These are phyloP conservation scores for Pseudonaja textilis DNA, from an alignment of 2,113 vertebrate species.

Conservation along the genomic window DNA sequence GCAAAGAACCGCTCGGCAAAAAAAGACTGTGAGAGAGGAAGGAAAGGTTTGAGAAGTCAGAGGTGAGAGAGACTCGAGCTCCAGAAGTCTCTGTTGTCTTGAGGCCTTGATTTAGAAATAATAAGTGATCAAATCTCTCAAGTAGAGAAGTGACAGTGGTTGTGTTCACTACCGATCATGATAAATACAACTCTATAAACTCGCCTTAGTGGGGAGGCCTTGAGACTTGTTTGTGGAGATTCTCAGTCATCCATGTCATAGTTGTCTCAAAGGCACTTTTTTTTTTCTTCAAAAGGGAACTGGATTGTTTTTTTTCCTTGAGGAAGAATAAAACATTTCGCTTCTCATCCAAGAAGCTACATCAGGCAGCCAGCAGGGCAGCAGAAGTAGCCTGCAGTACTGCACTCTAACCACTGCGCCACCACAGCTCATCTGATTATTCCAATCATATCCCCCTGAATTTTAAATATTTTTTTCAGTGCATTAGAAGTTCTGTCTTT, in stretches of 20 bases:
- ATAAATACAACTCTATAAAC: not conserved
- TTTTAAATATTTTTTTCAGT: not conserved
- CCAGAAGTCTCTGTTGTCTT: no score
- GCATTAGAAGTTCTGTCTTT: not conserved
- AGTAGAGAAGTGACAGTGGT: no score
- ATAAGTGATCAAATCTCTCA: no score
- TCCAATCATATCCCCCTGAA: not conserved
- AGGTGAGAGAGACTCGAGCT: not conserved
- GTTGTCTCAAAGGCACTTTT: not conserved
- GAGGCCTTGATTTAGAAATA: no score
- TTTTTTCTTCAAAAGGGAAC: not conserved
- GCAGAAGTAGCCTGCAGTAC: no score
- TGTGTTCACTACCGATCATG: not conserved
- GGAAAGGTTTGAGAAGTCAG: rapidly evolving
- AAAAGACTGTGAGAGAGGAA: constrained; percentile 73
- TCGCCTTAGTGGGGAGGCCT: not conserved
- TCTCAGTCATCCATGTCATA: not conserved
- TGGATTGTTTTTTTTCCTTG: not conserved
- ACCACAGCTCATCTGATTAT: no score
- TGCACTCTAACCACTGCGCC: no score
- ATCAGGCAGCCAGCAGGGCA: not conserved
- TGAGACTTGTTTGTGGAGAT: not conserved
- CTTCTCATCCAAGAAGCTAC: not conserved
- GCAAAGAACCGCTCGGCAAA: constrained; percentile 88
- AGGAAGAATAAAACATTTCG: not conserved